Conservation (phyloP, 2,888 invertebrate genomes). For the Cepaea hortensis region DNA sequence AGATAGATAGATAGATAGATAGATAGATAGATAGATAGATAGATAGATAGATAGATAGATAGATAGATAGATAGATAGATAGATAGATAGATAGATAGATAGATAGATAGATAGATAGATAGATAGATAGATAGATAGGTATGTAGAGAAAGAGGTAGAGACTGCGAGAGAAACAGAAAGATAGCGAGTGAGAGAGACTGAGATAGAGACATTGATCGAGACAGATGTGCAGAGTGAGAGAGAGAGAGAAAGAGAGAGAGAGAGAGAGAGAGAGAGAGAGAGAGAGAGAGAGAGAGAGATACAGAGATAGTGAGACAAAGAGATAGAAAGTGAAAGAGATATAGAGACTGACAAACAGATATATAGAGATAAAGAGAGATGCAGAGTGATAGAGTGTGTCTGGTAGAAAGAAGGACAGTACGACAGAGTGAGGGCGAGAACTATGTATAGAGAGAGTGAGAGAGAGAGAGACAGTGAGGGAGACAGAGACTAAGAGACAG, state of each 20-base stretch:
- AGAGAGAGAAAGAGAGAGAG: not conserved
- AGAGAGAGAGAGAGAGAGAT: not conserved
- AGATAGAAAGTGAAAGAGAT: not conserved
- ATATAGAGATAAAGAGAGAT: not conserved
- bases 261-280: not conserved
- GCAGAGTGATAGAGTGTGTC: not conserved
- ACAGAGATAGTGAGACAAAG: not conserved
- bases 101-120: not conserved
- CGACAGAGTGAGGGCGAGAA: not conserved
- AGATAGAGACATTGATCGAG: not conserved
- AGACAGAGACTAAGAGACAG: slow-evolving; percentile 23
- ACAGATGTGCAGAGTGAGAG: not conserved
- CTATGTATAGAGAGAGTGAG: not conserved
- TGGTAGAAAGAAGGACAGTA: not conserved
- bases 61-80: not conserved
- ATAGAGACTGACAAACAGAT: not conserved
- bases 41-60: not conserved
- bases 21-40: not conserved
- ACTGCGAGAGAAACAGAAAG: not conserved
- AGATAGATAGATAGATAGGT: not conserved
- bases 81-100: not conserved
- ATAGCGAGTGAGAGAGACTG: not conserved
- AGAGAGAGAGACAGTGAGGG: not conserved
- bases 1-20: not conserved
- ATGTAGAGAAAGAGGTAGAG: not conserved